Evolutionary conservation across 2,113 vertebrate genomes (phyloP).

Genomic region (Corvus hawaiiensis): DNA sequence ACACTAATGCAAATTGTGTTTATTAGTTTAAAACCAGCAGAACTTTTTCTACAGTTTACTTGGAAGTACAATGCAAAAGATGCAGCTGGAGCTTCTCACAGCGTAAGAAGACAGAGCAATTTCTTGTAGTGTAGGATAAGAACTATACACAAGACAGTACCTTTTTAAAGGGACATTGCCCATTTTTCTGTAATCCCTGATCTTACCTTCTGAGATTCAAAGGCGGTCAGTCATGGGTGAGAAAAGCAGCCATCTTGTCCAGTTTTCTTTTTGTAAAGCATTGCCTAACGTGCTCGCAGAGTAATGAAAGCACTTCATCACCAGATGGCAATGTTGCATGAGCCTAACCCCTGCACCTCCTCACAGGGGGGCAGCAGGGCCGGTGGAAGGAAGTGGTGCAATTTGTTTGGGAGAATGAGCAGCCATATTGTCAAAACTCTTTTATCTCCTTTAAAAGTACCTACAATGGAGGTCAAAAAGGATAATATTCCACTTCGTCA

Average conservation of each 20-base stretch:
- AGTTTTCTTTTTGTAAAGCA: background rate
- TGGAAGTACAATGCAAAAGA: background rate
- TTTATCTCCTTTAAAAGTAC: constrained; percentile 1
- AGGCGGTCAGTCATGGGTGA: background rate
- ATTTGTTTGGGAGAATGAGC: background rate
- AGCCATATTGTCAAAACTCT: constrained; percentile 19
- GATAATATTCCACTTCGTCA: constrained; percentile 13
- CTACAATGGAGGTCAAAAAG: background rate
- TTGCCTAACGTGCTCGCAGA: background rate
- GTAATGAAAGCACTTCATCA: constrained; percentile 27
- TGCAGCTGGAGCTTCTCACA: background rate
- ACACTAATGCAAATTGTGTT: background rate
- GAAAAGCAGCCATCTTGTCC: background rate
- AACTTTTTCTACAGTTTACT: background rate
- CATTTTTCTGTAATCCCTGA: background rate
- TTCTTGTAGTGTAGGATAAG: background rate
- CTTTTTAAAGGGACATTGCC: background rate
- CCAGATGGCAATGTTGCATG: constrained; percentile 54
- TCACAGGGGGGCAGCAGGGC: background rate
- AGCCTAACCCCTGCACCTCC: background rate
- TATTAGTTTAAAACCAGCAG: background rate
- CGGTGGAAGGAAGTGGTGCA: background rate
- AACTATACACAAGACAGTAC: background rate
- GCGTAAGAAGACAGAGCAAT: background rate
- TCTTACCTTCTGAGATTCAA: background rate